Evolutionary conservation across 2,113 vertebrate species (phyloP).

Genomic region (Shinisaurus crocodilurus): DNA sequence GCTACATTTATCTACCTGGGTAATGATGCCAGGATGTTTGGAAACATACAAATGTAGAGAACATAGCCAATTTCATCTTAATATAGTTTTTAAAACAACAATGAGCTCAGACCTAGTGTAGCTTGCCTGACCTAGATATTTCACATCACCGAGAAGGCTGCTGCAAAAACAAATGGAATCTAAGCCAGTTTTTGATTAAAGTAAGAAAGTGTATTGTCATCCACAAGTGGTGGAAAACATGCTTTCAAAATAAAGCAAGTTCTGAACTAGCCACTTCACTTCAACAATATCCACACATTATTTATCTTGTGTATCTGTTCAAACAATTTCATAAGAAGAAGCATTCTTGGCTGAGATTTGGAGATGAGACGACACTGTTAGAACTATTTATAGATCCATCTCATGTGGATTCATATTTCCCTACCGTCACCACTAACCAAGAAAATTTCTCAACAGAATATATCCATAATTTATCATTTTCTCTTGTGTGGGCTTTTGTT

Average conservation of each 20-base stretch:
- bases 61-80: neutral
- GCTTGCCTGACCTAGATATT: constrained; percentile 8
- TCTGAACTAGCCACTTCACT: neutral
- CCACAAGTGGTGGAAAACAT: constrained; percentile 15
- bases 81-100: neutral
- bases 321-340: constrained; percentile 51
- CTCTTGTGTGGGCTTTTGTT: constrained; percentile 24
- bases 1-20: neutral
- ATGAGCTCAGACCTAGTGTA: neutral
- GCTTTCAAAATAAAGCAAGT: neutral
- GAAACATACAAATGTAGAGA: neutral
- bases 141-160: neutral
- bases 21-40: neutral
- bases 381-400: constrained; percentile 39
- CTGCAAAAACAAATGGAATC: neutral
- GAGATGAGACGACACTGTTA: constrained; percentile 45
- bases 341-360: constrained; percentile 34
- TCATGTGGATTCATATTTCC: constrained; percentile 27
- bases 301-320: constrained; percentile 25
- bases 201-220: neutral
- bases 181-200: neutral
- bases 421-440: constrained; percentile 10
- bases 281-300: neutral
- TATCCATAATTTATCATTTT: constrained; percentile 53
- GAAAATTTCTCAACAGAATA: constrained; percentile 19